Base-by-base conservation (phyloP, 2,113 vertebrate genomes). In the Miniopterus natalensis region DNA sequence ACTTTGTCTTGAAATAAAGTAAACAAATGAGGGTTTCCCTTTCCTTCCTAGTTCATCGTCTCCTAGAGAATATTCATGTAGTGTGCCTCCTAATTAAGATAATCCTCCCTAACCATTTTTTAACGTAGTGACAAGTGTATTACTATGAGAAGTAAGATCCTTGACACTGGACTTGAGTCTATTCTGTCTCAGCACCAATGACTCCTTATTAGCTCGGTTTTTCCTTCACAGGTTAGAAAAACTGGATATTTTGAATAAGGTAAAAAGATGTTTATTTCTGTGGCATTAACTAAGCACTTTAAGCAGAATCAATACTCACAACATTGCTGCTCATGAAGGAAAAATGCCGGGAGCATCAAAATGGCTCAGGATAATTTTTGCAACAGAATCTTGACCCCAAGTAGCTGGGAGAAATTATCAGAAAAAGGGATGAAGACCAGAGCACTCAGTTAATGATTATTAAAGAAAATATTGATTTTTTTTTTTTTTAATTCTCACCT, bases 161-260 rank as follows among this genome's bases (percentile, higher is more conserved):
- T 89, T 89, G 6, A 85, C n/a, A 42, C 23, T 53, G 2, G 4
- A 51, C 4, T 55, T 66, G 53, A 17, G 12, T 14, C 14, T 92
- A 31, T 74, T n/a, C 57, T 74, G 15, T 51, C 29, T 65, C 40
- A 85, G 36, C 21, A 77, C 10, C 3, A 83, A 57, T 51, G 66
- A 55, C 6, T 92, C 66, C 21, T 7, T 18, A 45, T 49, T 61
- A 65, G 4, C 17, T 92, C 49, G 47, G 3, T 17, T 65, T 95
- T 95, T 83, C 49, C 36, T 87, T 88, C 42, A 71, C 90, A 91
- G 31, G 2, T 55, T 77, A 87, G 36, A 29, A 87, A 95, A 92
- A 84, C 42, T 57, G 40, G 14, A 55, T n/a, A 65, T 83, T 89
- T 70, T 53, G 18, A 75, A 70, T 84, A 63, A 87, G 14, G 20